Conservation (phyloP, 2,888 invertebrate species). For the Leucophenga montana region DNA sequence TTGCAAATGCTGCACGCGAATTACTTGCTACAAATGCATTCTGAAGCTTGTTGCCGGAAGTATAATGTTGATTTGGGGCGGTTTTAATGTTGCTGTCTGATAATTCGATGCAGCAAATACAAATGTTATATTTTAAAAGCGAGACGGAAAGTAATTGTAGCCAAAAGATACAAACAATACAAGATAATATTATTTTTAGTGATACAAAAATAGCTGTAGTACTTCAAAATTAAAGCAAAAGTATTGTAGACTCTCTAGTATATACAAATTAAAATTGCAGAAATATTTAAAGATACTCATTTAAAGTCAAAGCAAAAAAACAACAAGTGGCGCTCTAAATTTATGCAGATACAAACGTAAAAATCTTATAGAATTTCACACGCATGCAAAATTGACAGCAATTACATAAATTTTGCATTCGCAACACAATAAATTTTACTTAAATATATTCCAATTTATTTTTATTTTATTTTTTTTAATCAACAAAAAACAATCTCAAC, state of each 20-base stretch:
- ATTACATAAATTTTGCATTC: conserved; percentile 55
- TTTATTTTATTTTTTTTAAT: conserved; percentile 25
- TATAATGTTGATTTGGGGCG: conserved; percentile 1
- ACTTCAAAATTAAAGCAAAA: too few relatives aligned
- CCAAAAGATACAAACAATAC: too few relatives aligned
- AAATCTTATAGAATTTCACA: conserved; percentile 49
- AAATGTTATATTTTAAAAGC: neutral
- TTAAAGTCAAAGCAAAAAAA: neutral
- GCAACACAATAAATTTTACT: conserved; percentile 57
- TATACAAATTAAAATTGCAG: too few relatives aligned
- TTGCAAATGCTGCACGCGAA: too few relatives aligned
- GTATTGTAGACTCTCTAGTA: too few relatives aligned
- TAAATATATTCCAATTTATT: conserved; percentile 45
- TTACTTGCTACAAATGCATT: too few relatives aligned
- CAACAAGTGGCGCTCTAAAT: conserved; percentile 2
- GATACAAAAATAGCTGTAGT: too few relatives aligned
- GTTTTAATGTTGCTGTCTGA: conserved; percentile 31
- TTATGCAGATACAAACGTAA: conserved; percentile 28
- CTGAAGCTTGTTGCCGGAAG: conserved; percentile 3
- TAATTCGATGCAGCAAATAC: conserved; percentile 38
- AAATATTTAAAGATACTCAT: too few relatives aligned
- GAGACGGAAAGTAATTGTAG: too few relatives aligned
- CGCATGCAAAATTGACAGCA: conserved; percentile 44
- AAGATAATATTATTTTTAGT: too few relatives aligned
- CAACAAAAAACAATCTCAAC: neutral